phyloP scores from a whole-genome alignment of 1,140 invertebrate species.

The Achatina immaculata region DNA sequence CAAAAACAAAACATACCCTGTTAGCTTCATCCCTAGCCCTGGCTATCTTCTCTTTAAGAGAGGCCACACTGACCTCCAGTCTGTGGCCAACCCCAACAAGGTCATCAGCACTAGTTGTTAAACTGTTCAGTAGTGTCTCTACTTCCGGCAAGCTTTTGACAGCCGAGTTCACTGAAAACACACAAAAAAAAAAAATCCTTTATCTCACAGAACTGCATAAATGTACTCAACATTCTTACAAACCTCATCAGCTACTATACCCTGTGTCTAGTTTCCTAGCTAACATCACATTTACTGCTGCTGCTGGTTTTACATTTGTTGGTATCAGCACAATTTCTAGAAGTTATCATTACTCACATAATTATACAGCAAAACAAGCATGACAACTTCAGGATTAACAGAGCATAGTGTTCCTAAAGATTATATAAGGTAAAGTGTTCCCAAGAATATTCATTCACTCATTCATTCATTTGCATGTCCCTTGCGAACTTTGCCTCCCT shows the following conservation, averaged over 20 bases:
- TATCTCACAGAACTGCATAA: background rate
- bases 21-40: constrained; percentile 84
- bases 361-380: no score
- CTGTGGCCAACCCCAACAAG: constrained; percentile 69
- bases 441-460: no score
- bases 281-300: no score
- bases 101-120: constrained; percentile 75
- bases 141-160: constrained; percentile 78
- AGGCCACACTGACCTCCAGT: constrained; percentile 77
- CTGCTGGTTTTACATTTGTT: no score
- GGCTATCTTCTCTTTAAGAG: constrained; percentile 82
- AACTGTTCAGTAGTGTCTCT: constrained; percentile 73
- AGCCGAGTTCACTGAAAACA: constrained; percentile 77
- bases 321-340: no score
- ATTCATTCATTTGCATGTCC: no score
- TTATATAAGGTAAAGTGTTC: no score
- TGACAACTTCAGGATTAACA: no score
- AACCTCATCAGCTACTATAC: background rate
- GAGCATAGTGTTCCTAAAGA: no score
- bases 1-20: constrained; percentile 64
- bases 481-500: no score
- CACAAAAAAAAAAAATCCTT: background rate
- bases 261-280: no score
- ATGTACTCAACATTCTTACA: background rate
- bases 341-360: no score